Evolutionary conservation across 2,888 invertebrate genomes (phyloP).

Genomic region (Eupithecia inturbata): DNA sequence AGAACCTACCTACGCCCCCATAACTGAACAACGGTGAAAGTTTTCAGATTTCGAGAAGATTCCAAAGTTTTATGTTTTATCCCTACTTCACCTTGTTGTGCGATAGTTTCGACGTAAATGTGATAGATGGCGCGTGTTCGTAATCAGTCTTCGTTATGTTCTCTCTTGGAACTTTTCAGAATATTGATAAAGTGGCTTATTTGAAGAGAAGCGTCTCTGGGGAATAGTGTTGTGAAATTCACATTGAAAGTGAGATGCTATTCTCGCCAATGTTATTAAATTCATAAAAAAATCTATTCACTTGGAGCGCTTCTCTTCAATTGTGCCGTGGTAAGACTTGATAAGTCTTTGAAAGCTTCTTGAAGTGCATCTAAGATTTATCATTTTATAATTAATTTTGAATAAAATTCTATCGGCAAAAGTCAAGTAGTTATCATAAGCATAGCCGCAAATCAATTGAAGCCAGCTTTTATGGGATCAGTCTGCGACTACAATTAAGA

Average conservation of each 20-base stretch:
- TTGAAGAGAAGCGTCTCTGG: slow-evolving; percentile 31
- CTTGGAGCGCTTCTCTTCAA: no score
- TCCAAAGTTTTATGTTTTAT: slow-evolving; percentile 8
- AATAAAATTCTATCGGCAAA: not conserved
- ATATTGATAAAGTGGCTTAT: slow-evolving; percentile 38
- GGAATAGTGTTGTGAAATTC: slow-evolving; percentile 24
- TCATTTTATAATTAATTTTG: not conserved
- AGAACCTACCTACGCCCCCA: not conserved
- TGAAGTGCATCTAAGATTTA: not conserved
- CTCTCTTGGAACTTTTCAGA: slow-evolving; percentile 36
- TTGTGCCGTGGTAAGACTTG: no score
- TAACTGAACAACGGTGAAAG: not conserved
- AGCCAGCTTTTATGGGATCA: not conserved
- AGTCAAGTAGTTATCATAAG: not conserved
- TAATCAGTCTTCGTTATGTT: slow-evolving; percentile 42
- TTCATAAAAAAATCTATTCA: no score
- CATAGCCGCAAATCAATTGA: not conserved
- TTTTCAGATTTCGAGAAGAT: slow-evolving; percentile 1
- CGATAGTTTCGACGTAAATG: slow-evolving; percentile 34
- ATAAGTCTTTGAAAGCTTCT: not conserved
- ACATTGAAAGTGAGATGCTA: no score
- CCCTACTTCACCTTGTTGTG: slow-evolving; percentile 23
- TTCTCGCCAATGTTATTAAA: no score
- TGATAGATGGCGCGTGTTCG: slow-evolving; percentile 34
- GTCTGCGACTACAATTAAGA: not conserved